A percentile compares a stretch with the other conserved stretches of the same genome.
phyloP scores from a whole-genome alignment of 2,113 vertebrate species.

The Ariopsis seemanni region DNA sequence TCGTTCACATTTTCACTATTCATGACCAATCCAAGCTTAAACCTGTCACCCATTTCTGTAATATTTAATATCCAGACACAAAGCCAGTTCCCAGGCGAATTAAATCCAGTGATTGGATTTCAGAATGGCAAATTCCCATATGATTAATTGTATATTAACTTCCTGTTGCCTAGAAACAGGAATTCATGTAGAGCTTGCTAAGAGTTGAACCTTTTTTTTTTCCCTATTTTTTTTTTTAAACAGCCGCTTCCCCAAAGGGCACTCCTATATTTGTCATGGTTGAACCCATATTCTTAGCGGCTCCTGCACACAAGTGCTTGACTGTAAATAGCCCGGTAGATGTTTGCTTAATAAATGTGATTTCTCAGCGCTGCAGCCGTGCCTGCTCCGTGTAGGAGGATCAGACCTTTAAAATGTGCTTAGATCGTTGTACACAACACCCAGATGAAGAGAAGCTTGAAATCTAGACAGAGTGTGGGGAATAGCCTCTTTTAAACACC shows the following conservation, averaged over 20 bases:
- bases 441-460: constrained; percentile 60
- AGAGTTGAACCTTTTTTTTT: constrained; percentile 48
- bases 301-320: constrained; percentile 54
- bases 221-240: constrained; percentile 44
- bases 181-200: constrained; percentile 50
- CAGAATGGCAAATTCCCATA: constrained; percentile 67
- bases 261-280: constrained; percentile 67
- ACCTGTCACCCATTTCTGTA: constrained; percentile 45
- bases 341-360: constrained; percentile 70
- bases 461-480: constrained; percentile 67
- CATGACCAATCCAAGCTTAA: constrained; percentile 42
- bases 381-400: constrained; percentile 67
- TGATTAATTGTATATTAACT: constrained; percentile 75
- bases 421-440: constrained; percentile 64
- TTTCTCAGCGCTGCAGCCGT: constrained; percentile 58
- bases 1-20: constrained; percentile 1
- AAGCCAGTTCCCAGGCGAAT: constrained; percentile 63
- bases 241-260: constrained; percentile 53
- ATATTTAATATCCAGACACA: constrained; percentile 61
- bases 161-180: constrained; percentile 73
- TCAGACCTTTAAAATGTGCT: constrained; percentile 29
- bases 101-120: constrained; percentile 61
- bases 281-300: constrained; percentile 65
- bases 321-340: constrained; percentile 64
- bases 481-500: constrained; percentile 65